A percentile compares a stretch with the other conserved stretches of the same genome.
Evolutionary conservation across 2,113 vertebrate species (phyloP).

Genomic region (Chloebia gouldiae): DNA sequence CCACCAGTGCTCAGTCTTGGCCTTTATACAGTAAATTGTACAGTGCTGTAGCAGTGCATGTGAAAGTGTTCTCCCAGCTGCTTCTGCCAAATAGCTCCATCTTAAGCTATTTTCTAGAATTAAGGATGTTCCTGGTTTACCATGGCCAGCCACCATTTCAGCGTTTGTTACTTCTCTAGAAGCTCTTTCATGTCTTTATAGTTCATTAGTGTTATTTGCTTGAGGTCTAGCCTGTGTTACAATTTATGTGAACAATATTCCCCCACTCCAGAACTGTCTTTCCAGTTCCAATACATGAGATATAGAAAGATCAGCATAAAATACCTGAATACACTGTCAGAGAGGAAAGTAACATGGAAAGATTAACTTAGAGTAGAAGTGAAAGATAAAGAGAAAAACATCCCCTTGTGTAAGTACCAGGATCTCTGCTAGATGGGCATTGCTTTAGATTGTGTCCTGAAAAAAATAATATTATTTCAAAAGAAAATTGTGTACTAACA

Average conservation of each 20-base stretch:
- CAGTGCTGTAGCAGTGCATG: neutral
- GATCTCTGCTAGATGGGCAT: neutral
- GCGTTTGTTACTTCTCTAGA: neutral
- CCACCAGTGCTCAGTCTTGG: neutral
- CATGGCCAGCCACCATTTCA: neutral
- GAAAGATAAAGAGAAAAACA: neutral
- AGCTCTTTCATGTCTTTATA: neutral
- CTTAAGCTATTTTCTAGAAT: neutral
- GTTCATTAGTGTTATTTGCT: neutral
- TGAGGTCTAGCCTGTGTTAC: neutral
- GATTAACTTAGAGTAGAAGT: neutral
- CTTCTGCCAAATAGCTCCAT: neutral
- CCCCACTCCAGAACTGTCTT: neutral
- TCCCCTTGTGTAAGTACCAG: neutral
- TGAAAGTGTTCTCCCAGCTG: neutral
- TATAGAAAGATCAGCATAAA: neutral
- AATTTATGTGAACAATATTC: neutral
- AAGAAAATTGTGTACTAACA: neutral
- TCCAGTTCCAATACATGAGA: neutral
- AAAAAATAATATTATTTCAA: neutral
- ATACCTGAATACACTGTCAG: neutral
- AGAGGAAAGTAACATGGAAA: neutral
- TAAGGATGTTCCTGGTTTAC: neutral
- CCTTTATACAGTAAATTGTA: neutral
- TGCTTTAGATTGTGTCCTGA: neutral